Percentiles rank a stretch among this genome's conserved stretches.
phyloP scores from a whole-genome alignment of 2,797 vertebrate species.

The Phoxinus dragarum region DNA sequence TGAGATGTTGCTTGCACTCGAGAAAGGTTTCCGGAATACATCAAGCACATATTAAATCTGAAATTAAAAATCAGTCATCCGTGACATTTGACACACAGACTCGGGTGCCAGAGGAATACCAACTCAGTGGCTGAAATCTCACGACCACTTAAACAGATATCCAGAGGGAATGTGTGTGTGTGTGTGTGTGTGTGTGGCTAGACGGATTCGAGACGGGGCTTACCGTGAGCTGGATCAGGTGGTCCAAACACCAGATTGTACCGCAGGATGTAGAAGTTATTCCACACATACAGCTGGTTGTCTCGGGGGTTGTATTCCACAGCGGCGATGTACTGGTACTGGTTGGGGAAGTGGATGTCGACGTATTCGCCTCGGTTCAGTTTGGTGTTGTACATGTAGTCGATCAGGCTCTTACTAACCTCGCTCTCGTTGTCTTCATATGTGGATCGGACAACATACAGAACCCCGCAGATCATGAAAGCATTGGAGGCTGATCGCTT shows the following conservation, averaged over 20 bases:
- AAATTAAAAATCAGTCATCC: slow-evolving; percentile 79
- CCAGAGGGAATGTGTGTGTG: background rate
- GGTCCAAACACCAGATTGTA: slow-evolving; percentile 97
- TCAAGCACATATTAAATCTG: slow-evolving; percentile 77
- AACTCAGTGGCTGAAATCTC: slow-evolving; percentile 64
- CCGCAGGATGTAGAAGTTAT: slow-evolving; percentile 98
- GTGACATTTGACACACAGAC: slow-evolving; percentile 71
- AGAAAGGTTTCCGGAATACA: slow-evolving; percentile 72
- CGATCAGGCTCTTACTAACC: slow-evolving; percentile 93
- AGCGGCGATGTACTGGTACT: slow-evolving; percentile 98
- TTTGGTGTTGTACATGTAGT: slow-evolving; percentile 97
- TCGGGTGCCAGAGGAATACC: slow-evolving; percentile 63
- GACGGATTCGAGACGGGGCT: slow-evolving; percentile 61
- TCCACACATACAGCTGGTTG: slow-evolving; percentile 99
- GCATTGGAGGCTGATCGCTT: slow-evolving; percentile 98
- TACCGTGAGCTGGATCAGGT: slow-evolving; percentile 97
- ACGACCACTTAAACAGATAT: slow-evolving; percentile 45
- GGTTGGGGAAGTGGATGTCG: slow-evolving; percentile 97
- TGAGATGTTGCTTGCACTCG: slow-evolving; percentile 64
- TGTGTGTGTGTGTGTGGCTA: background rate
- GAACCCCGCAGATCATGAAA: slow-evolving; percentile 98
- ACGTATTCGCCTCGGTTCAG: slow-evolving; percentile 90
- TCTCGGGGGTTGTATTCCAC: slow-evolving; percentile 99
- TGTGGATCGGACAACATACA: slow-evolving; percentile 95
- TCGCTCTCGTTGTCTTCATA: slow-evolving; percentile 99